Evolutionary conservation across 1,140 invertebrate genomes (phyloP), one percentile per base, ranked within the genome.

Genomic region (Physella acuta): DNA sequence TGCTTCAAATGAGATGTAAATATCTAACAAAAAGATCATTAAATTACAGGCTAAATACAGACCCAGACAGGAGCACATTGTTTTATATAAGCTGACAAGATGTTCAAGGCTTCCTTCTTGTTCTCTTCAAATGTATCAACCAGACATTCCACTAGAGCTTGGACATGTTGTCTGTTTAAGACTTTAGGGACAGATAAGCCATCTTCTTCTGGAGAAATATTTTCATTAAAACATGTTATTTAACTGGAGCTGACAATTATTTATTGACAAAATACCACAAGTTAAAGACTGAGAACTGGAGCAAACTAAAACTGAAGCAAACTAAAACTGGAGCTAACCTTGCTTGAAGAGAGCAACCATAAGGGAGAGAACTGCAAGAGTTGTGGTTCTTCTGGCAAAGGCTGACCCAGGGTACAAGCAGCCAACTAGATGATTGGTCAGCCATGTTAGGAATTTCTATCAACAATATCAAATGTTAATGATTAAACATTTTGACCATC

Each of bases 81-180:
- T 17, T 11, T 28, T 31, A 66, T 24, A 28, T 63, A 63, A 28
- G 37, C 39, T 51, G 71, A 65, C 2, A 92, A 75, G 36, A 92
- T 80, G 11, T 86, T 80, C 2, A 88, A 81, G 0, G 90, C 89
- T 53, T 92, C 82, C 0, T 85, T 81, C 82, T 94, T 94, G 77
- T 93, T 94, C 24, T 86, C 84, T 82, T 94, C 92, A 80, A 93
- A 94, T 11, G 90, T 91, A 77, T 94, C 92, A n/a, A 86, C 74
- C 2, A 94, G 83, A 73, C 89, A 87, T 37, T 86, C 77, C 64
- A 90, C 77, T 26, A 93, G 73, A 49, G 85, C 85, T 1, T 87
- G 78, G 1, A 77, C 36, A 44, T 80, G 67, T 26, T 51, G 39
- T 2, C 49, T 37, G 11, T 17, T 52, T n/a, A 66, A 33, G 28